phyloP scores from a whole-genome alignment of 2,888 invertebrate species.

The Falcaria lacertinaria region DNA sequence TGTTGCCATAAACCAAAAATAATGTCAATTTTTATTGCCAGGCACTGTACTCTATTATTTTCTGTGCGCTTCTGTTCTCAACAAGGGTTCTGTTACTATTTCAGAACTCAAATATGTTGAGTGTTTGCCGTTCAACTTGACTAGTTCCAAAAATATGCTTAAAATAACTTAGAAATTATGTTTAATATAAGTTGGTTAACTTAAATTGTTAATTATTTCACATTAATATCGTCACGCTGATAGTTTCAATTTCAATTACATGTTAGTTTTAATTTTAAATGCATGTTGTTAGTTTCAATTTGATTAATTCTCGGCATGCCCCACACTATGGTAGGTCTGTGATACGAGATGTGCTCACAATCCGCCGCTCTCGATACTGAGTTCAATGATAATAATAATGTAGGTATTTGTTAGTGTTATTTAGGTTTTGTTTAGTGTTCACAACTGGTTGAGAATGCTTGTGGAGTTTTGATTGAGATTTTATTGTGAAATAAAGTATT shows the following conservation, averaged over 20 bases:
- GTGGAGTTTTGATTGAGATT: conserved; percentile 72
- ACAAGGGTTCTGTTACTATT: not conserved
- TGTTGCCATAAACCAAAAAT: not conserved
- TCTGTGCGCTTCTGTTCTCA: not conserved
- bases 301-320: not conserved
- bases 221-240: not conserved
- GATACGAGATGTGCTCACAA: conserved; percentile 28
- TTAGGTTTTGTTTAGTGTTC: conserved; percentile 64
- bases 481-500: conserved; percentile 71
- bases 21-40: not conserved
- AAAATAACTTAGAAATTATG: not conserved
- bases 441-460: conserved; percentile 61
- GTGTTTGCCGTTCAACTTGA: not conserved
- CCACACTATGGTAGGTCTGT: too few species aligned
- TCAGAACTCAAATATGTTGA: not conserved
- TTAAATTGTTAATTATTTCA: not conserved
- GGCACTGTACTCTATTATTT: not conserved
- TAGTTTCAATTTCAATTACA: not conserved
- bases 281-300: not conserved
- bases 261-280: too few species aligned
- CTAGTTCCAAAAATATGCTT: not conserved
- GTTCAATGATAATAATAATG: conserved; percentile 32
- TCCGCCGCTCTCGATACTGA: conserved; percentile 9
- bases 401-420: conserved; percentile 56
- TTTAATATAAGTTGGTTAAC: not conserved